Conservation (phyloP, 2,113 vertebrate genomes). For the Zosterops pallidus region DNA sequence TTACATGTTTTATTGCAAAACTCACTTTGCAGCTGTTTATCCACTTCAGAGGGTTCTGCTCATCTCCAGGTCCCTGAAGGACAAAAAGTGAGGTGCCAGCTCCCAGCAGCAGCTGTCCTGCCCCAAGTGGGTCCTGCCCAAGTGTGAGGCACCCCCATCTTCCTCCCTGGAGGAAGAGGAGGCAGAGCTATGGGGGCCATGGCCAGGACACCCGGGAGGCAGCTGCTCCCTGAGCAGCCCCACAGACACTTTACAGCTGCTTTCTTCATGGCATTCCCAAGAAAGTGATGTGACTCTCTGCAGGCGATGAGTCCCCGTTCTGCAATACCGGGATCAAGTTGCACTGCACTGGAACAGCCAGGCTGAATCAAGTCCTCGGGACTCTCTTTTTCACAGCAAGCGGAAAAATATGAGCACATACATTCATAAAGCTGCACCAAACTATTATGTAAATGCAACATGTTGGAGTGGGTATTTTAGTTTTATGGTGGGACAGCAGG, state of each 20-base stretch:
- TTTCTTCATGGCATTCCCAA: conserved; percentile 45
- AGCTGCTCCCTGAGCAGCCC: conserved; percentile 23
- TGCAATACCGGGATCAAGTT: background rate
- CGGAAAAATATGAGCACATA: background rate
- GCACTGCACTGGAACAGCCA: conserved; percentile 1
- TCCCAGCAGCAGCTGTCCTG: background rate
- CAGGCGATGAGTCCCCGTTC: conserved; percentile 41
- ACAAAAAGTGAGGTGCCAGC: background rate
- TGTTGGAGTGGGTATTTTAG: conserved; percentile 14
- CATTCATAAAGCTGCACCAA: background rate
- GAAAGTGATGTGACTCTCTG: conserved; percentile 55
- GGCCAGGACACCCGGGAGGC: background rate
- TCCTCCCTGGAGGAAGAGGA: background rate
- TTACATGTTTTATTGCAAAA: conserved; percentile 57
- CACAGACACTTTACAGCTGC: conserved; percentile 54
- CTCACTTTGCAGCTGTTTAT: conserved; percentile 42
- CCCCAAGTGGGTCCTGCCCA: background rate
- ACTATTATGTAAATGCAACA: background rate
- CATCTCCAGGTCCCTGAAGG: background rate
- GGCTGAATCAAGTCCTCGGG: background rate
- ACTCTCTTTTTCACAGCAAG: background rate
- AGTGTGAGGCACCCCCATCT: background rate
- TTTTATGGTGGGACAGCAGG: conserved; percentile 54
- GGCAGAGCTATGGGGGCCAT: background rate
- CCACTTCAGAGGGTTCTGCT: background rate